Base-by-base conservation (phyloP, 2,888 invertebrate genomes). In the Polyploca ridens region DNA sequence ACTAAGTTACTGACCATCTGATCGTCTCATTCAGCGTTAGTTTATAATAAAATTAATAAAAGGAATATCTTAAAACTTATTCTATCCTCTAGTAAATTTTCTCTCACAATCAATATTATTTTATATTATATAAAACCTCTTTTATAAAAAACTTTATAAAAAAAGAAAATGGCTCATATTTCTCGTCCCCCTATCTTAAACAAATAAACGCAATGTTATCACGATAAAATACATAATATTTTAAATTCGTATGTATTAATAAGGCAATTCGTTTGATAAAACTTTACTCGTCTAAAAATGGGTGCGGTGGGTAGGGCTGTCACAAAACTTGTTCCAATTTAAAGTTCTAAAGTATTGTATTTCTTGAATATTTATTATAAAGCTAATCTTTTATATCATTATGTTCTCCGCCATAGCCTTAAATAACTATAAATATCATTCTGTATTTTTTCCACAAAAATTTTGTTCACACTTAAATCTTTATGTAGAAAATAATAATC, bases 261-360 rank as follows among this genome's bases (percentile, higher is more conserved):
- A 66, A 64, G 64, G 64, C 68, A 66, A 66, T 69, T 66, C 64
- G 61, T 61, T 41, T 69, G 73, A 74, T 74, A 74, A 70, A 70
- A 64, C 66, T 74, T 69, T 69, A 70, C 62, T 66, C 66, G 27
- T 8, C 44, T 69, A 74, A 76, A 76, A 69, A 76, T 74, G 70
- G 70, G 67, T 27, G 67, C 63, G 66, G 66, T 64, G 71, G 64
- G 6, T 58, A 63, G 58, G 61, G 61, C 19, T 61, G 61, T 3
- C 16, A 38, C 13, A 41, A 41, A 41, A 13, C 10, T 38, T 38
- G 10, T 7, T 10, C 0, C 14, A 44, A 14, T 4, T 44, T 44
- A n/a, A n/a, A n/a, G n/a, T n/a, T n/a, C n/a, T n/a, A n/a, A n/a
- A n/a, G n/a, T 41, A 41, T 13, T 44, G 1, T 13, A 13, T 44